Percentiles rank a stretch among this genome's conserved stretches.
phyloP scores from a whole-genome alignment of 2,888 invertebrate species.

The Sthenelais limicola region DNA sequence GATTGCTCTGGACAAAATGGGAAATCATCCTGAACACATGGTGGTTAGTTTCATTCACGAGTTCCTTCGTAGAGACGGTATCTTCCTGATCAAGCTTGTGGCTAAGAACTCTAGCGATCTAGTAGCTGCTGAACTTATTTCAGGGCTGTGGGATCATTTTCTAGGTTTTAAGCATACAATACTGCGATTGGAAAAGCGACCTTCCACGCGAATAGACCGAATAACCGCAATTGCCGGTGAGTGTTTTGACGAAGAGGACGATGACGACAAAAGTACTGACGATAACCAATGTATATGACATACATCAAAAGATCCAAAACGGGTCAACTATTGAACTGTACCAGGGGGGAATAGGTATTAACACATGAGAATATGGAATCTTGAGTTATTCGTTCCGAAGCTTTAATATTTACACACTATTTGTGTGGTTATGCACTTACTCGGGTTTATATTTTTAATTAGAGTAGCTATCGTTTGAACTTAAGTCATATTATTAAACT shows the following conservation, averaged over 20 bases:
- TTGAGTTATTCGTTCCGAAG: no score
- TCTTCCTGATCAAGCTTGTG: conserved; percentile 42
- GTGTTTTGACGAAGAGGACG: conserved; percentile 17
- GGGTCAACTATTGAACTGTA: no score
- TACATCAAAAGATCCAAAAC: no score
- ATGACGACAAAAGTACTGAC: background rate
- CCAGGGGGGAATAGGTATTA: no score
- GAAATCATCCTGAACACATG: conserved; percentile 1
- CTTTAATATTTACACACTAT: no score
- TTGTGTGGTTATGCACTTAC: no score
- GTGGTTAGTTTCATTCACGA: conserved; percentile 39
- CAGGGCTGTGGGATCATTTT: conserved; percentile 44
- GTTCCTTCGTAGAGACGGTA: conserved; percentile 44
- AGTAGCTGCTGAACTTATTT: conserved; percentile 45
- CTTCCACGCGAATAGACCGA: conserved; percentile 10
- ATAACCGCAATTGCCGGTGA: conserved; percentile 25
- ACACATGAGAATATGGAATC: no score
- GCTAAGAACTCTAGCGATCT: conserved; percentile 45
- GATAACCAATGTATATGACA: no score
- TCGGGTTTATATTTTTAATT: no score
- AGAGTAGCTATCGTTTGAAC: no score
- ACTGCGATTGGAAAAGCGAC: conserved; percentile 6
- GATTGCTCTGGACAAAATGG: conserved; percentile 33
- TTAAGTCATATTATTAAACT: no score
- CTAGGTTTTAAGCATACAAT: conserved; percentile 5